A percentile compares a stretch with the other conserved stretches of the same genome.
These are phyloP conservation scores for Drosophila meridionalis DNA, from an alignment of 2,888 invertebrate species.

Conservation along the genomic window DNA sequence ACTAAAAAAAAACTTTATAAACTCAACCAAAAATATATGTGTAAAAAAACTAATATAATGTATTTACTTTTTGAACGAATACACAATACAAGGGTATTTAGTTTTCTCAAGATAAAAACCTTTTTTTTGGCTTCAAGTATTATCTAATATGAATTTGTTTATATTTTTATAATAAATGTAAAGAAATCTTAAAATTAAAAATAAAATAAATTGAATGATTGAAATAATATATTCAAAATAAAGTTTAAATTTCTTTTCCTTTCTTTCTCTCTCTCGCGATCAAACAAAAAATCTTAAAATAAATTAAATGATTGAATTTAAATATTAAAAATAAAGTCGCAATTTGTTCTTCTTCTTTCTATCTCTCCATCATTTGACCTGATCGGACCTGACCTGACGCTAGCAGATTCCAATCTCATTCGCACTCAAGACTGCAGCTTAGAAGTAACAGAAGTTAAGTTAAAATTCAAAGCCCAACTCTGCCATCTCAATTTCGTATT, in stretches of 20 bases:
- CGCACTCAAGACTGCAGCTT: not conserved
- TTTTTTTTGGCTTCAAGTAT: too few species aligned
- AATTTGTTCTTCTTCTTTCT: too few species aligned
- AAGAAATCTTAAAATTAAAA: not conserved
- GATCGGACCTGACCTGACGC: too few species aligned
- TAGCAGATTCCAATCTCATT: too few species aligned
- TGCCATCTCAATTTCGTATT: slow-evolving; percentile 21
- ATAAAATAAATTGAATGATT: not conserved
- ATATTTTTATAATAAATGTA: too few species aligned
- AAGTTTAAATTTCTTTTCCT: not conserved
- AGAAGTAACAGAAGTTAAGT: not conserved
- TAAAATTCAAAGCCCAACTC: not conserved
- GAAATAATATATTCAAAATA: not conserved
- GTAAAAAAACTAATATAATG: too few species aligned
- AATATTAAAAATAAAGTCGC: not conserved
- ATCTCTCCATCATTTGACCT: not conserved
- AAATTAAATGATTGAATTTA: not conserved
- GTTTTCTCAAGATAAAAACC: too few species aligned
- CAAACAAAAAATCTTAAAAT: not conserved
- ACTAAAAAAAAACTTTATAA: too few species aligned
- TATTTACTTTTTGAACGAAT: too few species aligned
- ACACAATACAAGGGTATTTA: too few species aligned
- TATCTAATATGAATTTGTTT: too few species aligned
- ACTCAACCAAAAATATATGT: too few species aligned
- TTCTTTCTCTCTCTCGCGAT: not conserved